Percentiles rank a stretch among this genome's conserved stretches.
phyloP scores from a whole-genome alignment of 1,140 invertebrate genomes.

The Chrysomallon squamiferum region DNA sequence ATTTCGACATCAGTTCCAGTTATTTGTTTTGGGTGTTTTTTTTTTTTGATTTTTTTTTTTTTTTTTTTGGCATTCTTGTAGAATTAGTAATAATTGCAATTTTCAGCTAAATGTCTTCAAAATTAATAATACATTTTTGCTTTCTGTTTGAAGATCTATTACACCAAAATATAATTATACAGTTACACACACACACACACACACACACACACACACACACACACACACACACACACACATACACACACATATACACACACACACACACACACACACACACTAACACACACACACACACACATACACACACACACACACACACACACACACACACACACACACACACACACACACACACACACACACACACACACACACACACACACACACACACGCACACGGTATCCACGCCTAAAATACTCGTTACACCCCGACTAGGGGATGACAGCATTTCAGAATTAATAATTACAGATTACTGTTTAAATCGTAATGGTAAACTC shows the following conservation, averaged over 20 bases:
- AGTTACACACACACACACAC: background rate
- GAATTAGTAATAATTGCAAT: too few species aligned
- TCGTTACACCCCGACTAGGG: background rate
- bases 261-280: too few species aligned
- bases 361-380: background rate
- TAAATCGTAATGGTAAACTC: background rate
- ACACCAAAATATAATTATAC: too few species aligned
- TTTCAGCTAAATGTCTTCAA: too few species aligned
- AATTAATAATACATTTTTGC: too few species aligned
- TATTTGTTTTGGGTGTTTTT: too few species aligned
- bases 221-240: background rate
- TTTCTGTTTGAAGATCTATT: too few species aligned
- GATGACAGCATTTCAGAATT: background rate
- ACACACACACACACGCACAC: background rate
- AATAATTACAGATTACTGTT: background rate
- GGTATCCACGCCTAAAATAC: too few species aligned
- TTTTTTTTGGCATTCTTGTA: too few species aligned
- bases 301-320: conserved; percentile 7
- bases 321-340: conserved; percentile 7
- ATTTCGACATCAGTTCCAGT: too few species aligned
- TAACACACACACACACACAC: too few species aligned
- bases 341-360: conserved; percentile 1
- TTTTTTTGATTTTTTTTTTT: too few species aligned
- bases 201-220: background rate
- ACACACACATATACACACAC: background rate